Base-by-base conservation (phyloP, 2,888 invertebrate species). In the Priocnemis perturbator region DNA sequence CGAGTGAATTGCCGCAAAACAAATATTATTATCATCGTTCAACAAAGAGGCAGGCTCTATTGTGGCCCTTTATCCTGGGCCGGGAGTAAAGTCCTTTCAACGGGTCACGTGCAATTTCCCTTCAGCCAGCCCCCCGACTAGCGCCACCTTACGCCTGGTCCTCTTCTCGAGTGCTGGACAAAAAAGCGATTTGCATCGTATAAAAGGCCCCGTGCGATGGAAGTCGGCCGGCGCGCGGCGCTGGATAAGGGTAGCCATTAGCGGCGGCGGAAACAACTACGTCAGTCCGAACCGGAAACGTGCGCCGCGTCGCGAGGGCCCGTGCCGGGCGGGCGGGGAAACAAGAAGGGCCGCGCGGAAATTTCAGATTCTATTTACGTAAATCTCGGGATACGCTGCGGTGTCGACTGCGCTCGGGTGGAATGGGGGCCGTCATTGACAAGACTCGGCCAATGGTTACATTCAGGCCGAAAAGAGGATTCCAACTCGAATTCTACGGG, bases 191-290 rank as follows among this genome's bases (percentile, higher is more conserved):
- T 70, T 79, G 74, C 72, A 76, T 75, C 65, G 74, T 60, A 71
- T 78, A 74, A 81, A 81, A 76, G 82, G 58, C 20, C n/a, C n/a
- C 60, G 64, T 60, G 69, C 70, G 73, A 74, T 74, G 77, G 69
- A 76, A 71, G 72, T 71, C 61, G 66, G 50, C 48, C 58, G 50
- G 64, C 52, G 60, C 65, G 44, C 58, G 50, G 64, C 52, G 60
- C 65, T 67, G 73, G 71, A 76, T 80, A 74, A 81, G 69, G 69
- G 70, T 53, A 67, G 67, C 70, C 77, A 81, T 82, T 81, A 83
- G 74, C 72, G 75, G 53, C 64, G 59, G 56, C 68, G 67, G 73
- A 78, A 78, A 77, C 73, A 78, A 81, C 74, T 77, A 64, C 56
- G 71, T 67, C 73, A 63, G 65, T 55, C 66, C 21, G 55, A 23